Conservation (phyloP, 2,888 invertebrate species). For the Hypselothyrea guttata region DNA sequence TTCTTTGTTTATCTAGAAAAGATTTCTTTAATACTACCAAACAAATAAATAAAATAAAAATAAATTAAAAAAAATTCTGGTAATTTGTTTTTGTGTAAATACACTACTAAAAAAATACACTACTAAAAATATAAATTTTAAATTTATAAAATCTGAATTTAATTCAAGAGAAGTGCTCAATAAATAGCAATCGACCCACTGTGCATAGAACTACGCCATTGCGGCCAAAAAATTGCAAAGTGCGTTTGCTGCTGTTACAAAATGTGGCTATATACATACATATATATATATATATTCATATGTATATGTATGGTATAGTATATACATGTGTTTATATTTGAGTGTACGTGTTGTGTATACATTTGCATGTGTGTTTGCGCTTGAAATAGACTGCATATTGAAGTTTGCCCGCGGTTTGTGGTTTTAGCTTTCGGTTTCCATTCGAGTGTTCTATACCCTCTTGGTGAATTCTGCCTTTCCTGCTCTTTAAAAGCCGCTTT, state of each 20-base stretch:
- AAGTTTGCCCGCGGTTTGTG: constrained; percentile 41
- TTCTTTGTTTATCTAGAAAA: no score
- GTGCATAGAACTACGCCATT: constrained; percentile 6
- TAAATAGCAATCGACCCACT: constrained; percentile 13
- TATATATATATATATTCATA: not conserved
- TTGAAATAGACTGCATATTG: constrained; percentile 53
- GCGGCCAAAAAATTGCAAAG: constrained; percentile 27
- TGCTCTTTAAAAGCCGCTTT: not conserved
- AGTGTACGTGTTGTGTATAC: constrained; percentile 8
- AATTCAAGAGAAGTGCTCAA: no score
- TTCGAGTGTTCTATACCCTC: not conserved
- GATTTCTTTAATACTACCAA: no score
- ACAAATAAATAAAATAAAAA: no score
- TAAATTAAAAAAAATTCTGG: no score
- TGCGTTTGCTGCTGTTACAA: constrained; percentile 24
- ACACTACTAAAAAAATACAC: no score
- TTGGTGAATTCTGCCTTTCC: not conserved
- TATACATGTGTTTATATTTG: not conserved
- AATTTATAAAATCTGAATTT: no score
- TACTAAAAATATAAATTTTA: no score
- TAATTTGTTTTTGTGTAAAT: no score
- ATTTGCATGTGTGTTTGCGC: constrained; percentile 15
- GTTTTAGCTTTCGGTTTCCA: no score
- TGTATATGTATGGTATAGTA: constrained; percentile 1
- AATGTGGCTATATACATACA: constrained; percentile 1